Conservation (phyloP, 92 coral and sea anemone species). For the Epizoanthus fatuus region DNA sequence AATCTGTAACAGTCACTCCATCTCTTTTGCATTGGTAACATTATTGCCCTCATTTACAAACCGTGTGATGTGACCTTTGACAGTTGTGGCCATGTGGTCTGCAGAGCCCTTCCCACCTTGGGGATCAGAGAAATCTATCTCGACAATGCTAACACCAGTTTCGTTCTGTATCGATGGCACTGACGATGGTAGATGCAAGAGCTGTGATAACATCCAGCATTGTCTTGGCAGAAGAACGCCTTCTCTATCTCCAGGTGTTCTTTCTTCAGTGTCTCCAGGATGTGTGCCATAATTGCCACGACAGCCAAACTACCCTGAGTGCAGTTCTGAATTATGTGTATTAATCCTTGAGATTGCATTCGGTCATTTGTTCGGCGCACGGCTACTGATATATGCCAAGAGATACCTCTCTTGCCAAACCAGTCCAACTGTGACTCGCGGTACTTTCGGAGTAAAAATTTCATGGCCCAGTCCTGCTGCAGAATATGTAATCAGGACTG, state of each 20-base stretch:
- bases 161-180: constrained; percentile 53
- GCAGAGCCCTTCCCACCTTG: constrained; percentile 78
- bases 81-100: constrained; percentile 74
- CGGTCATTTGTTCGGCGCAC: constrained; percentile 39
- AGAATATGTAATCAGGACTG: constrained; percentile 58
- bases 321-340: constrained; percentile 64
- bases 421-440: constrained; percentile 64
- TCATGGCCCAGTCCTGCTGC: constrained; percentile 50
- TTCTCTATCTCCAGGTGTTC: constrained; percentile 59
- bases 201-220: constrained; percentile 72
- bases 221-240: constrained; percentile 71
- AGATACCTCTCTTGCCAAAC: constrained; percentile 58
- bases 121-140: constrained; percentile 60
- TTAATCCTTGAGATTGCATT: constrained; percentile 38
- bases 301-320: constrained; percentile 65
- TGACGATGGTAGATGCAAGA: constrained; percentile 49
- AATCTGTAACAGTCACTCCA: constrained; percentile 20
- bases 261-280: constrained; percentile 55
- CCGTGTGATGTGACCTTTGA: constrained; percentile 54
- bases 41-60: constrained; percentile 65
- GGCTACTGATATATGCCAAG: constrained; percentile 50
- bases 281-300: constrained; percentile 64
- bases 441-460: constrained; percentile 57
- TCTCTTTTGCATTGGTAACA: constrained; percentile 12
- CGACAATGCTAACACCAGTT: constrained; percentile 51